Evolutionary conservation across 2,888 invertebrate genomes (phyloP), one percentile per base, ranked within the genome.

Genomic region (Ecliptopera silaceata): DNA sequence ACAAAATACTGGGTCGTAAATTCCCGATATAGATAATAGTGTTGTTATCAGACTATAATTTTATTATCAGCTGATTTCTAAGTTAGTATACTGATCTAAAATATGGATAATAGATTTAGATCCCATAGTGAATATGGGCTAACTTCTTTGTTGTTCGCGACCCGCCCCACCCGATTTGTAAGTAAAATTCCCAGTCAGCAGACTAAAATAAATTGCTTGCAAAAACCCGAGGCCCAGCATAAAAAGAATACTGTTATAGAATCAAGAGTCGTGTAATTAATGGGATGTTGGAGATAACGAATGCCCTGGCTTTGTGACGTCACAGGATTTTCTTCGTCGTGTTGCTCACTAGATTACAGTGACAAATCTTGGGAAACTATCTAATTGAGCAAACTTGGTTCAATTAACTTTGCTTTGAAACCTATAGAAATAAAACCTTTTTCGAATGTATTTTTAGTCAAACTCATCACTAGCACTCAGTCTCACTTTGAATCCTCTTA

Each of bases 141-240:
- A 48, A 52, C 18, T 59, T 56, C 52, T 56, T 55, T 57, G 56
- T 52, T 48, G 55, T 34, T 53, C 36, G 46, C 46, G 61, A 59
- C 51, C 59, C 63, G 51, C 45, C 62, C 64, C 61, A 61, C 56
- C 64, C 70, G 70, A 84, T 84, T 80, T 83, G 80, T 78, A 72
- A 82, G 79, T 80, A 78, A 81, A 84, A 84, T 83, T 79, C 68
- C 64, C 70, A 75, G 78, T 78, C 75, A 74, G 71, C 75, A 66
- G 77, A 77, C 74, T 75, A 75, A 82, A 85, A 84, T 80, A 82
- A 84, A 84, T 83, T 82, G 79, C 79, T 80, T 72, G 72, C 73
- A 64, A 77, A 82, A 80, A 73, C 72, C 67, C 60, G 64, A 47
- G 61, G 60, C 64, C 57, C 66, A 43, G 60, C 68, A 74, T 70